phyloP scores from a whole-genome alignment of 2,888 invertebrate species.

The Macrophya annulata region DNA sequence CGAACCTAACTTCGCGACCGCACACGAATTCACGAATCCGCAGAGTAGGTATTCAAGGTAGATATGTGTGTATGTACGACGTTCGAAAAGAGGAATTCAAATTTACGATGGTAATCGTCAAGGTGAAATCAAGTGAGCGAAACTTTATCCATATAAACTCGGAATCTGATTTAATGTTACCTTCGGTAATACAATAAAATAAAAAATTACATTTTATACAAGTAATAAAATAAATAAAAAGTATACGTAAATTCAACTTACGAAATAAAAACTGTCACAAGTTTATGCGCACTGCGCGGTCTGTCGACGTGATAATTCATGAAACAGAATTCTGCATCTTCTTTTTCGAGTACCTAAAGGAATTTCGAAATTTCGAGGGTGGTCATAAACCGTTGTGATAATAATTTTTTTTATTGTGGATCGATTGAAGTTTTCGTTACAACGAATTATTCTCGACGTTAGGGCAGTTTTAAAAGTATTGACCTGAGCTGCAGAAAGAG shows the following conservation, averaged over 20 bases:
- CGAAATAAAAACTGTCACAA: no score
- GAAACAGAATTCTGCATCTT: background rate
- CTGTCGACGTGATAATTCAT: no score
- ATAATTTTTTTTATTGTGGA: background rate
- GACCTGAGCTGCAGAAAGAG: conserved; percentile 54
- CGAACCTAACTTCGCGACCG: conserved; percentile 48
- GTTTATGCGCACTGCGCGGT: no score
- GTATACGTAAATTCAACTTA: no score
- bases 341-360: background rate
- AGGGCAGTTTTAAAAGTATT: conserved; percentile 50
- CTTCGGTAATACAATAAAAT: background rate
- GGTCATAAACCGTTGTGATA: background rate
- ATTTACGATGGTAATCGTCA: conserved; percentile 31
- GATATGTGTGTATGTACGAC: background rate
- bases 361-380: background rate
- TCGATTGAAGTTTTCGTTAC: background rate
- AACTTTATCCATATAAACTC: background rate
- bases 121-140: background rate
- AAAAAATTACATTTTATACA: background rate
- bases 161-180: background rate
- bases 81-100: conserved; percentile 17
- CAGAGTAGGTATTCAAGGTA: background rate
- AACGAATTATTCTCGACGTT: background rate
- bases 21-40: conserved; percentile 28
- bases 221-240: background rate